Base-by-base conservation (phyloP, 2,888 invertebrate species). In the Tanytarsus gracilentus region DNA sequence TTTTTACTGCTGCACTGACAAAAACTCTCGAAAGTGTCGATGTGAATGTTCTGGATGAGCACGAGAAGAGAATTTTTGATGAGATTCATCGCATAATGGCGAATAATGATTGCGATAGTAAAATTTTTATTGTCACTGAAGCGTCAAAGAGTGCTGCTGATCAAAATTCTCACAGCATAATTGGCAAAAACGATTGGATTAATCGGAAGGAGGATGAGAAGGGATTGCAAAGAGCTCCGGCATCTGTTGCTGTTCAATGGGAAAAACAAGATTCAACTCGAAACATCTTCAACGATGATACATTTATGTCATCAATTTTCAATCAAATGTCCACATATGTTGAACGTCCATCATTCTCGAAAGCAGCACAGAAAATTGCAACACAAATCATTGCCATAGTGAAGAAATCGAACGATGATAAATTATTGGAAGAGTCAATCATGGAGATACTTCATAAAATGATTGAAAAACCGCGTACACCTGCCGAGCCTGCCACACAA, bases 181-280 rank as follows among this genome's bases (percentile, higher is more conserved):
- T 9, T 21, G 18, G 1, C 40, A 44, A 3, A 23, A 5, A 44
- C 29, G 51, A 51, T 18, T 29, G 51, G 29, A 30, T 51, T n/a
- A 26, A 26, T 25, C 21, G 14, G 23, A 21, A 1, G 23, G 44
- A 44, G 4, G 30, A 9, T 18, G 33, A 29, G 4, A 8, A 6
- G 6, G n/a, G 25, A 14, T 18, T 30, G 14, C n/a, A 51, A 51
- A 51, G 8, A 30, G 25, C 21, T 27, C n/a, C 1, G 53, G 14
- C 53, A 53, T 23, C 11, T 53, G 36, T 53, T 14, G 53, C 29
- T 23, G 25, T 53, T 7, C 7, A 53, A 21, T 53, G 53, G 53
- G 23, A 36, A 7, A 33, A 23, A 7, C 18, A 33, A 4, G 16
- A 11, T 4, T 21, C 23, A 1, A 1, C 33, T 2, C 16, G 18